Base-by-base conservation (phyloP, 1,140 invertebrate genomes). In the Alviniconcha marisindica region DNA sequence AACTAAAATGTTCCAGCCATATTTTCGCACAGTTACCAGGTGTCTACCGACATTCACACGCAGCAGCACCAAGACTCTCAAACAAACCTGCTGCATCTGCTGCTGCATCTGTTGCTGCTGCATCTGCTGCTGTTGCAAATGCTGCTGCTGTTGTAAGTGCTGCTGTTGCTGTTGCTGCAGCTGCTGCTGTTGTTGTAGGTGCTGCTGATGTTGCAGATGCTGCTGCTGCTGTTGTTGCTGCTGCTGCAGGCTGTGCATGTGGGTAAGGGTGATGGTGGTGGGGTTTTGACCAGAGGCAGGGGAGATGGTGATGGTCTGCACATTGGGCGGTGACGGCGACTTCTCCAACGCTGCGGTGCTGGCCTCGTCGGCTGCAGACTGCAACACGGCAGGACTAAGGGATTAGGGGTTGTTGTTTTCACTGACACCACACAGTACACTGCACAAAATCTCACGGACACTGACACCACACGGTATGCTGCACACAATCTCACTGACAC, bases 261-360 rank as follows among this genome's bases (percentile, higher is more conserved):
- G 31, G 71, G 31, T 36, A 2, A 15, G 33, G 71, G 40, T 42
- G 21, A 15, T 42, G 42, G 48, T 83, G 44, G n/a, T 51, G 42
- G 73, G n/a, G 36, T 33, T 0, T 15, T 71, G 69, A 18, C 33
- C 77, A 21, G 24, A n/a, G 73, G 73, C 38, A 31, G 73, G 51
- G 38, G 31, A 54, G 56, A 36, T 71, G 33, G 82, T 36, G 18
- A 54, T 51, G 54, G 48, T 31, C 63, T 63, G 51, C 4, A 85
- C 15, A n/a, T 54, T 82, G 18, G 84, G 84, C 31, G 84, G 81
- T 24, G 84, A 85, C 4, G 84, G 84, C 7, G 84, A 85, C 7
- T 85, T 85, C 40, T 85, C 83, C 31, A 54, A 38, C 24, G 60
- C 38, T 40, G 44, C 44, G 1, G 28, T 31, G 42, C 42, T 73